phyloP scores from a whole-genome alignment of 2,113 vertebrate genomes.

The Uropsilus gracilis region DNA sequence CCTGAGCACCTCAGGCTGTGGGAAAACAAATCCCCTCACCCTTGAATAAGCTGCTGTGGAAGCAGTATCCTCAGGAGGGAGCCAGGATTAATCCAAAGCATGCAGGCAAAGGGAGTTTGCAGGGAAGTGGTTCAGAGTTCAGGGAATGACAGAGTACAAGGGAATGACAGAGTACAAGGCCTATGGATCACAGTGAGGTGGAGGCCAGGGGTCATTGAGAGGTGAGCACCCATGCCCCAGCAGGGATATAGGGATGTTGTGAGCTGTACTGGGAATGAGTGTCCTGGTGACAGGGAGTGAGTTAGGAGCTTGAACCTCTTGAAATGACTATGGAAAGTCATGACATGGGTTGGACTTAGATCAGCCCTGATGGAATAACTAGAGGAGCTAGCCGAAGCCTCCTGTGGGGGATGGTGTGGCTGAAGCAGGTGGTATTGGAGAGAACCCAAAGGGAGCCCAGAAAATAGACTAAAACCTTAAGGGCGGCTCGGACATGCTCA shows the following conservation, averaged over 20 bases:
- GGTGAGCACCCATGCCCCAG: not conserved
- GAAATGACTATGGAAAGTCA: not conserved
- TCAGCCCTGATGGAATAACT: too few relatives aligned
- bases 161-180: not conserved
- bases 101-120: not conserved
- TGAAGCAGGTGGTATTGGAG: not conserved
- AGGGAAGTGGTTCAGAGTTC: too few relatives aligned
- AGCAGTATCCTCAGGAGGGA: not conserved
- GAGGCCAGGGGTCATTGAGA: not conserved
- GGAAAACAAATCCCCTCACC: not conserved
- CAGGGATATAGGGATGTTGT: fast-evolving
- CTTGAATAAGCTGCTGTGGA: not conserved
- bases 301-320: too few relatives aligned
- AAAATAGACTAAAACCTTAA: not conserved
- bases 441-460: fast-evolving
- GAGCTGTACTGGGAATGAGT: not conserved
- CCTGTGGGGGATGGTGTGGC: not conserved
- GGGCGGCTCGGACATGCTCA: fast-evolving
- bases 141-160: fast-evolving
- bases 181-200: fast-evolving
- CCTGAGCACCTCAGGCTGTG: not conserved
- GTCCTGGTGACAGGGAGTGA: not conserved
- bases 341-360: too few relatives aligned
- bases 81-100: not conserved
- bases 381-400: not conserved